Evolutionary conservation across 2,888 invertebrate genomes (phyloP), one percentile per base, ranked within the genome.

Genomic region (Proisotoma minuta): DNA sequence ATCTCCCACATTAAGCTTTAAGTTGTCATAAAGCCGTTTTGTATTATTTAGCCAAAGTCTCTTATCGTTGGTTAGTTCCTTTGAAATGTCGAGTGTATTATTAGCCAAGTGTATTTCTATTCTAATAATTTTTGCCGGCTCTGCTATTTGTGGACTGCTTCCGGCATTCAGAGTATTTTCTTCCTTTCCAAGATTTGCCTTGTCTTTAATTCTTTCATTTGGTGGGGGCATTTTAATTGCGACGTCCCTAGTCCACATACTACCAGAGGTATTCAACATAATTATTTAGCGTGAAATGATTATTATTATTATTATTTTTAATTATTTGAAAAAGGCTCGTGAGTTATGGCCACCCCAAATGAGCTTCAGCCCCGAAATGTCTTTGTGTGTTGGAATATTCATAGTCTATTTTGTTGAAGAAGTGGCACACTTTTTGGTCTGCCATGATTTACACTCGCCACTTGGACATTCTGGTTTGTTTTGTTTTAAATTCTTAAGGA

Each of bases 201-300:
- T 88, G 1, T 88, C 89, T 0, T 81, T 84, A 18, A 78, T 88
- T 5, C 79, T 91, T 1, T 90, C 89, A 75, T 89, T 88, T 74
- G 91, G 91, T 2, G 89, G 87, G 4, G 91, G 91, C 1, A 87
- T 91, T 23, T 80, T 91, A 3, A 78, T 91, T 3, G 85, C 88
- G 0, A 91, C 91, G 0, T 84, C 89, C 0, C 71, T 89, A 29
- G 81, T 88, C 20, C 91, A 91, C 77, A 88, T 91, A 81, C 78
- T 91, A 3, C 89, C 89, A n/a, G 90, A 91, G 80, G 85, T 87
- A 22, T n/a, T 8, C 26, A 52, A n/a, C 10, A 20, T 56, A 39
- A 20, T 47, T 58, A 28, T 52, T 15, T 49, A 28, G n/a, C n/a
- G n/a, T n/a, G n/a, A n/a, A n/a, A n/a, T n/a, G n/a, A n/a, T n/a